Percentiles rank a stretch among this genome's conserved stretches.
phyloP scores from a whole-genome alignment of 2,888 invertebrate species.

The Plagiodera versicolora region DNA sequence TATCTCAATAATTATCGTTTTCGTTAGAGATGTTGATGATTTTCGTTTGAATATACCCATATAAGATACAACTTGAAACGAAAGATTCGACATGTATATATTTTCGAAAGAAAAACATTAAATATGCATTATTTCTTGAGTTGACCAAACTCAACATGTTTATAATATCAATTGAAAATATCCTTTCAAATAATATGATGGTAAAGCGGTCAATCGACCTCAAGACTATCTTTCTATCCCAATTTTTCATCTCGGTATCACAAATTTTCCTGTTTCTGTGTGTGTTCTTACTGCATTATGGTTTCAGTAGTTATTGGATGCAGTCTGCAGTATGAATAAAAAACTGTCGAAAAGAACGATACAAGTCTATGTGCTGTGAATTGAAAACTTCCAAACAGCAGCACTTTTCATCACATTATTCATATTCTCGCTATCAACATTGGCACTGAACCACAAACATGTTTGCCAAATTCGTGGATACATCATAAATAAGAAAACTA shows the following conservation, averaged over 20 bases:
- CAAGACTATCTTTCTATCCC: no score
- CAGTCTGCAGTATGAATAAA: background rate
- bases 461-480: constrained; percentile 28
- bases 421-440: constrained; percentile 17
- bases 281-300: background rate
- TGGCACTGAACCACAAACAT: constrained; percentile 26
- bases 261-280: background rate
- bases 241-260: background rate
- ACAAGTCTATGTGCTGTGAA: background rate
- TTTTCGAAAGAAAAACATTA: no score
- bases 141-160: no score
- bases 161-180: no score
- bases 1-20: no score
- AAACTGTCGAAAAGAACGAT: background rate
- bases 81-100: no score
- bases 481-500: constrained; percentile 28
- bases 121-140: no score
- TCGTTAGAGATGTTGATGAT: no score
- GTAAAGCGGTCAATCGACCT: no score
- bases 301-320: background rate
- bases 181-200: no score
- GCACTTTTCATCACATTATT: constrained; percentile 1
- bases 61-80: no score
- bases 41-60: no score
- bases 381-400: background rate